phyloP scores from a whole-genome alignment of 2,113 vertebrate species.

The Ranitomeya imitator region DNA sequence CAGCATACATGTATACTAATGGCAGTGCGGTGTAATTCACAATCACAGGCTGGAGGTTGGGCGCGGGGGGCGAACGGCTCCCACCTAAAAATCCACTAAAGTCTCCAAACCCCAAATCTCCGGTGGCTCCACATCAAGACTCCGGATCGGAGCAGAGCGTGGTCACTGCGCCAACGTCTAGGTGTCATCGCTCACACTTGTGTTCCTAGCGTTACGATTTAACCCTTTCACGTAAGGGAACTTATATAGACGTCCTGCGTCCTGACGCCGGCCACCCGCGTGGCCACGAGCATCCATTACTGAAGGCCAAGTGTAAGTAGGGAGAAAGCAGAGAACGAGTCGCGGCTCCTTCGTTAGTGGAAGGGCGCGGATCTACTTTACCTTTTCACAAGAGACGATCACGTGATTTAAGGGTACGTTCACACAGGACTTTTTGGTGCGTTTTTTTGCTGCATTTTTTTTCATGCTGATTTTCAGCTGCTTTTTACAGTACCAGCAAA shows the following conservation, averaged over 20 bases:
- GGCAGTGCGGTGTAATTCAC: slow-evolving; percentile 2
- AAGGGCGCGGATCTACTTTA: too few species aligned
- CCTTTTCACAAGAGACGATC: too few species aligned
- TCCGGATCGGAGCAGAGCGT: not conserved
- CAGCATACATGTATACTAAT: slow-evolving; percentile 28
- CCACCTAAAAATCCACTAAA: not conserved
- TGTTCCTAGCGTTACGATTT: too few species aligned
- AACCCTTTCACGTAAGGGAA: not conserved
- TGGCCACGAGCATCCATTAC: not conserved
- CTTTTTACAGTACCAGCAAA: too few species aligned
- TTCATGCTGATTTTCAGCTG: too few species aligned
- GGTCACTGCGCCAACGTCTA: not conserved
- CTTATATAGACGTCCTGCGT: not conserved
- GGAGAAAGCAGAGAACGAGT: too few species aligned
- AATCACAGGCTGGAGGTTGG: not conserved
- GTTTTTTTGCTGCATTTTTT: too few species aligned
- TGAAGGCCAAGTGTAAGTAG: too few species aligned
- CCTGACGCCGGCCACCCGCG: too few species aligned
- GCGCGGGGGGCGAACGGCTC: not conserved
- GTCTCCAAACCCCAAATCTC: not conserved
- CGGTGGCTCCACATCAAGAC: not conserved
- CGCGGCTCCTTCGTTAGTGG: too few species aligned
- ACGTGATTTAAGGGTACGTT: too few species aligned
- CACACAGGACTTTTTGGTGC: too few species aligned
- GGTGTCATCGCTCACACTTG: not conserved